Percentiles rank a stretch among this genome's conserved stretches.
These are phyloP conservation scores for Polyommatus iphigenia DNA, from an alignment of 2,888 invertebrate genomes.

Conservation along the genomic window DNA sequence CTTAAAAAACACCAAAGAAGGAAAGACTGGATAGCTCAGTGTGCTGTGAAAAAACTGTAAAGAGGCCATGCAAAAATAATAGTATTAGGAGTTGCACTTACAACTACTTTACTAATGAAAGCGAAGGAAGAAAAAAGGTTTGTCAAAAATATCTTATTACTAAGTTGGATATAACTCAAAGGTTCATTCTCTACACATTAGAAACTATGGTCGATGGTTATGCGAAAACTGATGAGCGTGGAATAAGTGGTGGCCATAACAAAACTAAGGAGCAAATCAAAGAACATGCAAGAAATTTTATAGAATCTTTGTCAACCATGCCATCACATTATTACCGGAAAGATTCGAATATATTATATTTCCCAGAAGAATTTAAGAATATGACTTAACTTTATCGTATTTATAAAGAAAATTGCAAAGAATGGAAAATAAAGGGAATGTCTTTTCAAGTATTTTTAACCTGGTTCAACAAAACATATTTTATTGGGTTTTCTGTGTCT, in stretches of 20 bases:
- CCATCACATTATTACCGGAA: conserved; percentile 44
- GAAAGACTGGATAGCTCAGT: no score
- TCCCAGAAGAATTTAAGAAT: conserved; percentile 38
- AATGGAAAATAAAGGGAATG: no score
- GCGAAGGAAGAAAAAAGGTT: no score
- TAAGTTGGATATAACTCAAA: no score
- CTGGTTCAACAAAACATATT: conserved; percentile 41
- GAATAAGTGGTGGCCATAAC: conserved; percentile 38
- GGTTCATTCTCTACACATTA: no score
- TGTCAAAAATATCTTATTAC: no score
- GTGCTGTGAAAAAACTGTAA: no score
- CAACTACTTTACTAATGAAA: no score
- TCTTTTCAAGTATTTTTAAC: conserved; percentile 41
- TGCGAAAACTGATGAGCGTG: conserved; percentile 38
- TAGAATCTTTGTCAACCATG: conserved; percentile 39
- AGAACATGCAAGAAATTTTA: conserved; percentile 36
- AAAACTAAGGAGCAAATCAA: conserved; percentile 34
- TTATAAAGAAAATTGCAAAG: conserved; percentile 36
- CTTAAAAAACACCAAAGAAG: no score
- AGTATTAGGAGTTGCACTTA: no score
- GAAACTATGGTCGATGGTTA: conserved; percentile 19
- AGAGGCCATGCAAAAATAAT: no score
- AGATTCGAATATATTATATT: conserved; percentile 36
- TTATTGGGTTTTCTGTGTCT: conserved; percentile 42
- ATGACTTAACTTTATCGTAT: conserved; percentile 36